Evolutionary conservation across 2,888 invertebrate genomes (phyloP).

Genomic region (Drosophila diplacantha): DNA sequence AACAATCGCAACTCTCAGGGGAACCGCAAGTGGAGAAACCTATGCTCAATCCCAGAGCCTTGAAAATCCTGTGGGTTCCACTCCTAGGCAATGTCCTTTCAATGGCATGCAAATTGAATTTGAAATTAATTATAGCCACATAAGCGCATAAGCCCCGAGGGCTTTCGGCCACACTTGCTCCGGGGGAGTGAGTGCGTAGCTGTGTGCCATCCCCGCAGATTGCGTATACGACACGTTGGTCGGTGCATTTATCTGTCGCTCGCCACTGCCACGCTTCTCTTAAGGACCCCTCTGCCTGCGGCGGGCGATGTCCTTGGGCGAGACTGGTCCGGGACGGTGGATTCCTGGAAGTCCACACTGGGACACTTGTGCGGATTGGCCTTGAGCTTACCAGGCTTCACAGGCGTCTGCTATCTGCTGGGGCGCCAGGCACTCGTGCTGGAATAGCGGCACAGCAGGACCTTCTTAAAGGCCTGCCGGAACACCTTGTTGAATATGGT

Average conservation of each 20-base stretch:
- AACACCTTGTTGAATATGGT: conserved; percentile 97
- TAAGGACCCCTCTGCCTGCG: conserved; percentile 37
- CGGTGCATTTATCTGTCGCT: conserved; percentile 30
- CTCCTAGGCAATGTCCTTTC: conserved; percentile 25
- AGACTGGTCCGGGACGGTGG: conserved; percentile 14
- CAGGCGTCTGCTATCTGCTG: conserved; percentile 78
- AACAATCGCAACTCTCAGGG: conserved; percentile 23
- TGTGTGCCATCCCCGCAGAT: conserved; percentile 10
- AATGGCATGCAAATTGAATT: conserved; percentile 66
- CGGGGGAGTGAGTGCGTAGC: neutral
- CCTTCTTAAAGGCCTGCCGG: conserved; percentile 92
- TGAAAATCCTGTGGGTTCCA: conserved; percentile 13
- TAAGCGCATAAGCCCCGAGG: conserved; percentile 47
- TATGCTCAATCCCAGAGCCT: conserved; percentile 14
- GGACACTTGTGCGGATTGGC: conserved; percentile 51
- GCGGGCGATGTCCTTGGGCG: conserved; percentile 19
- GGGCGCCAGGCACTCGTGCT: conserved; percentile 80
- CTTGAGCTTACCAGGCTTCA: conserved; percentile 57
- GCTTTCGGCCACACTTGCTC: conserved; percentile 26
- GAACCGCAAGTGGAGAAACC: conserved; percentile 36
- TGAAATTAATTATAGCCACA: conserved; percentile 63
- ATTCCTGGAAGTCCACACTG: conserved; percentile 56
- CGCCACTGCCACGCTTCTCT: conserved; percentile 24
- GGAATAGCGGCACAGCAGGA: conserved; percentile 87
- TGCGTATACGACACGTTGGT: conserved; percentile 39